These are phyloP conservation scores for Stylophora pistillata DNA, from an alignment of 64 coral and sea anemone species.

Conservation along the genomic window DNA sequence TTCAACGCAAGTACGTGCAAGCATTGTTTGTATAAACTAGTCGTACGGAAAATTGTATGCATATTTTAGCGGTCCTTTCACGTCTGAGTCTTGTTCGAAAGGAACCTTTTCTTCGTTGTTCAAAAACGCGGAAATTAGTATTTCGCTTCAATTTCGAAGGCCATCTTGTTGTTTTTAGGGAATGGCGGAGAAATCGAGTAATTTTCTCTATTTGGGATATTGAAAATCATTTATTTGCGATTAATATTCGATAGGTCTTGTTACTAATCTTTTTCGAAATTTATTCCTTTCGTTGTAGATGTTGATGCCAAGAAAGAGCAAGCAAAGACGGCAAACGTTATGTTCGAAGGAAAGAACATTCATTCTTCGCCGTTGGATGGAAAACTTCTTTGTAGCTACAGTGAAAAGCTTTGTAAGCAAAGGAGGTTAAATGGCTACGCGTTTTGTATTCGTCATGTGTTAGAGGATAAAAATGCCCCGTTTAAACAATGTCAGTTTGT, in stretches of 20 bases:
- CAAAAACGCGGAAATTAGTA: constrained; percentile 28
- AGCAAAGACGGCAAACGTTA: constrained; percentile 66
- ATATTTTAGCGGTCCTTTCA: constrained; percentile 97
- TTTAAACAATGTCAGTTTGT: constrained; percentile 99
- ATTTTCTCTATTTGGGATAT: constrained; percentile 77
- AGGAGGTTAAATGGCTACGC: constrained; percentile 98
- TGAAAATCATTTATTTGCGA: constrained; percentile 74
- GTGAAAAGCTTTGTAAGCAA: constrained; percentile 99
- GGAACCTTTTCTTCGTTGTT: constrained; percentile 66
- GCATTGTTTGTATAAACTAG: constrained; percentile 99
- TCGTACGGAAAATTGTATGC: constrained; percentile 99
- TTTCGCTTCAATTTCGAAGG: constrained; percentile 59
- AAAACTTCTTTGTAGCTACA: constrained; percentile 98
- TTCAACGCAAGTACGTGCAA: constrained; percentile 86
- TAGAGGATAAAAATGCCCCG: constrained; percentile 99
- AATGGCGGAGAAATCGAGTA: constrained; percentile 74
- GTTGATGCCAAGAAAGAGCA: constrained; percentile 79
- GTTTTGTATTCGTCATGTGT: constrained; percentile 99
- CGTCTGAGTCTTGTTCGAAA: constrained; percentile 75
- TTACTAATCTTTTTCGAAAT: constrained; percentile 75
- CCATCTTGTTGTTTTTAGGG: constrained; percentile 24
- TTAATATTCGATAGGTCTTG: constrained; percentile 85
- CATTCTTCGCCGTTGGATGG: constrained; percentile 98
- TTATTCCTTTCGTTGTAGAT: constrained; percentile 90
- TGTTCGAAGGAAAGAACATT: constrained; percentile 99